Percentiles rank a stretch among this genome's conserved stretches.
These are phyloP conservation scores for Hoplodrina ambigua DNA, from an alignment of 2,888 invertebrate species.

Conservation along the genomic window DNA sequence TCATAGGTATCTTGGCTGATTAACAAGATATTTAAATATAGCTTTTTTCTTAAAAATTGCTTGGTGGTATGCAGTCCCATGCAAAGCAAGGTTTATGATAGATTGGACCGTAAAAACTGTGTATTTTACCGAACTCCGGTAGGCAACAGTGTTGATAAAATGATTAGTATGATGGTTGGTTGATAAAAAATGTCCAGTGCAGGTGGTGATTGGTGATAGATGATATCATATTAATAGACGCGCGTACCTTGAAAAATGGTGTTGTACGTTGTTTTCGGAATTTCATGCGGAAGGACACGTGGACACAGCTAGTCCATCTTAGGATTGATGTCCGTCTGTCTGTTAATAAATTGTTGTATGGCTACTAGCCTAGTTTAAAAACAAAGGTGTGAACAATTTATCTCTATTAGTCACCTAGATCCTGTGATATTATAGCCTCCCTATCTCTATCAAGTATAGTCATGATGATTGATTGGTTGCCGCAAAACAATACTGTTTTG, in stretches of 20 bases:
- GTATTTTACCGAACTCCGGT: not conserved
- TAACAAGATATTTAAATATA: not conserved
- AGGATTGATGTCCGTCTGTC: not conserved
- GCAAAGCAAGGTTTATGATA: not conserved
- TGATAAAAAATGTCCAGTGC: conserved; percentile 15
- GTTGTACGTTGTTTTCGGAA: conserved; percentile 1
- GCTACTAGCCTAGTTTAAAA: conserved; percentile 12
- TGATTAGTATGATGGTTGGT: conserved; percentile 14
- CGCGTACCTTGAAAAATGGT: not conserved
- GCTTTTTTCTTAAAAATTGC: not conserved
- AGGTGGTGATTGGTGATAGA: conserved; percentile 16
- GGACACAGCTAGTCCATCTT: not conserved
- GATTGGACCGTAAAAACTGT: not conserved
- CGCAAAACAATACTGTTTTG: conserved; percentile 20
- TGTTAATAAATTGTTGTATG: conserved; percentile 9
- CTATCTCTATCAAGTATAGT: conserved; percentile 21
- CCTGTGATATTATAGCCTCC: conserved; percentile 12
- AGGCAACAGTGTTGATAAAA: conserved; percentile 32
- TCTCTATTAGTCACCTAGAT: conserved; percentile 23
- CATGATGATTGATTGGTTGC: conserved; percentile 15
- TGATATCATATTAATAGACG: conserved; percentile 15
- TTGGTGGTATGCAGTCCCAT: not conserved
- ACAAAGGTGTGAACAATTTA: conserved; percentile 5
- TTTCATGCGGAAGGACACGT: not conserved
- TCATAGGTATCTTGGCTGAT: not conserved